phyloP scores from a whole-genome alignment of 2,113 vertebrate species.

The Cyprinodon tularosa region DNA sequence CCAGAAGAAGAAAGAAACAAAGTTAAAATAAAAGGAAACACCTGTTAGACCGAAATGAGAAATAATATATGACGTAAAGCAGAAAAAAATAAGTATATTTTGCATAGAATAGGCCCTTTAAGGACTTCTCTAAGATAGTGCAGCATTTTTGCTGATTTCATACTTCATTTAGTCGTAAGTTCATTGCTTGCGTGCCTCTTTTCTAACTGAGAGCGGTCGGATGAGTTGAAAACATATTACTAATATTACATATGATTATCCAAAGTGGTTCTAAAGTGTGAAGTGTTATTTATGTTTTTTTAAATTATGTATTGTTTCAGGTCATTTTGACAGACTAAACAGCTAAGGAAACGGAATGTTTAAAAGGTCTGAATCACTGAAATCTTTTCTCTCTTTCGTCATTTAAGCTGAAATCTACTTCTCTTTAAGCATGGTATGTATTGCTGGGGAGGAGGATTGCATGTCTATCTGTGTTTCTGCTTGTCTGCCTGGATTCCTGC shows the following conservation, averaged over 20 bases:
- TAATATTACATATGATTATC: too few relatives aligned
- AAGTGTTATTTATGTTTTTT: too few relatives aligned
- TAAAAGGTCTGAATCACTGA: not conserved
- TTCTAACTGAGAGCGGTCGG: not conserved
- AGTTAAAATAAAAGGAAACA: not conserved
- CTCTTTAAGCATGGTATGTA: not conserved
- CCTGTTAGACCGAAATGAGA: not conserved
- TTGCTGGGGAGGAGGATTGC: conserved; percentile 4
- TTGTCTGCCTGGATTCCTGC: conserved; percentile 25
- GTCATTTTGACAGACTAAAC: not conserved
- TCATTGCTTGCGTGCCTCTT: not conserved
- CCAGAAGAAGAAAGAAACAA: not conserved
- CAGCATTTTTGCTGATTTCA: too few relatives aligned
- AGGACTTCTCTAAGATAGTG: too few relatives aligned
- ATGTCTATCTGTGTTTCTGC: conserved; percentile 15
- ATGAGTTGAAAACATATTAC: not conserved
- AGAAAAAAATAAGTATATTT: not conserved
- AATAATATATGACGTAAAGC: not conserved
- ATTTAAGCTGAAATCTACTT: not conserved
- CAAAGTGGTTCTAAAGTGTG: not conserved
- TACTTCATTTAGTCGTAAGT: not conserved
- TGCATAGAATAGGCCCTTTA: too few relatives aligned
- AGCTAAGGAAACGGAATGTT: not conserved
- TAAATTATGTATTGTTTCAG: too few relatives aligned
- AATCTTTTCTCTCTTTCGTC: too few relatives aligned